These are phyloP conservation scores for Picathartes gymnocephalus DNA, from an alignment of 2,113 vertebrate species.

Conservation along the genomic window DNA sequence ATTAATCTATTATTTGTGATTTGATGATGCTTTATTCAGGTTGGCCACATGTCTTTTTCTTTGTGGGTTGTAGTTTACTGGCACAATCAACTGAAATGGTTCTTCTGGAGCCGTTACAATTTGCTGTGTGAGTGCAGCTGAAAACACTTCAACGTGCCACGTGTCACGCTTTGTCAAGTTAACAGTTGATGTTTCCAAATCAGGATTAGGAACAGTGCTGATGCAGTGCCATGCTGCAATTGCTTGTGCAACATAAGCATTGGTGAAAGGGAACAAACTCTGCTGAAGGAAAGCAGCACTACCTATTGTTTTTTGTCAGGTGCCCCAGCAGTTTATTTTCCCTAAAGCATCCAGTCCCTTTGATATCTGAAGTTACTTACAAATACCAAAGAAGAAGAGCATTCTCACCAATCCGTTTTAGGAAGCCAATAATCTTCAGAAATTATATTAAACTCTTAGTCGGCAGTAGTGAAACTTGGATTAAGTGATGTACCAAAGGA, in stretches of 20 bases:
- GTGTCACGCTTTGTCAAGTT: conserved; percentile 50
- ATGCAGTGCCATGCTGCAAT: conserved; percentile 47
- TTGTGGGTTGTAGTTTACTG: conserved; percentile 8
- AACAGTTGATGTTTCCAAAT: conserved; percentile 55
- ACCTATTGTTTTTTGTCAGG: not conserved
- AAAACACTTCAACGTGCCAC: conserved; percentile 42
- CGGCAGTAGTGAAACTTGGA: not conserved
- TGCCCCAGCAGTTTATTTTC: not conserved
- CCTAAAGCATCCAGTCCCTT: not conserved
- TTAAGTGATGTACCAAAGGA: not conserved
- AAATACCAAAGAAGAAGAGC: not conserved
- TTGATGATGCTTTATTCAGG: not conserved
- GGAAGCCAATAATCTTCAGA: not conserved
- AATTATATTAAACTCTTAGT: not conserved
- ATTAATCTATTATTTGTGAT: not conserved
- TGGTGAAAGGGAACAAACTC: not conserved
- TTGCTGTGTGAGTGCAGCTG: conserved; percentile 50
- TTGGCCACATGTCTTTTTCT: not conserved
- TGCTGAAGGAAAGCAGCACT: not conserved
- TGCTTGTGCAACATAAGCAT: conserved; percentile 50
- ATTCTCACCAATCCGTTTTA: not conserved
- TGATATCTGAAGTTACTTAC: not conserved
- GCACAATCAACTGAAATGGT: conserved; percentile 26
- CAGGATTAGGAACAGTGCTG: conserved; percentile 63
- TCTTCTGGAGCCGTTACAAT: conserved; percentile 52